Evolutionary conservation across 2,113 vertebrate genomes (phyloP).

Genomic region (Zosterops pallidus): DNA sequence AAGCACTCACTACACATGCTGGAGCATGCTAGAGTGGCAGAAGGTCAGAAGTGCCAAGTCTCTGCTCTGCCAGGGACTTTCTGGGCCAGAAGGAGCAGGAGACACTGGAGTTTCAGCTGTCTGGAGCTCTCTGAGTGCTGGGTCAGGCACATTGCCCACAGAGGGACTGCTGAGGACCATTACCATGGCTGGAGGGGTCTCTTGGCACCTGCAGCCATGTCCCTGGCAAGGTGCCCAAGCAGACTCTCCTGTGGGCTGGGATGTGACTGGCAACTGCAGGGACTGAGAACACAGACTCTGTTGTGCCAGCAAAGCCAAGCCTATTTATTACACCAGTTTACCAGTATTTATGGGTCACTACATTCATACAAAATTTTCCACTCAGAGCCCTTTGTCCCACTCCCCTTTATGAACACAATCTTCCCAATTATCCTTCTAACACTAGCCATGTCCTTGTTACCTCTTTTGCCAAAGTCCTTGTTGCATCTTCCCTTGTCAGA

Average conservation of each 20-base stretch:
- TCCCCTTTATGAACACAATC: background rate
- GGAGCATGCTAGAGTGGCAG: background rate
- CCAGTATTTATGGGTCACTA: background rate
- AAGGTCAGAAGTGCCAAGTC: background rate
- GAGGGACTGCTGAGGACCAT: accelerated
- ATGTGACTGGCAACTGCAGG: background rate
- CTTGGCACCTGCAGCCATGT: background rate
- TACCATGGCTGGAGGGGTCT: background rate
- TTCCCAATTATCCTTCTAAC: background rate
- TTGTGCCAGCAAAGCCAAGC: background rate
- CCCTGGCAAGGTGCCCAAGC: background rate
- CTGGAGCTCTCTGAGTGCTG: background rate
- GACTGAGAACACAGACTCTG: background rate
- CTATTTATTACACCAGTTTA: background rate
- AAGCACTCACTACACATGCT: background rate
- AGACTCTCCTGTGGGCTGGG: background rate
- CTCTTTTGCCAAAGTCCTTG: background rate
- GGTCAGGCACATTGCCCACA: background rate
- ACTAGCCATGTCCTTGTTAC: background rate
- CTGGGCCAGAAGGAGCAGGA: background rate
- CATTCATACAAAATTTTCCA: background rate
- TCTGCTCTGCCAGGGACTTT: background rate
- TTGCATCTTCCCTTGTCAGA: background rate
- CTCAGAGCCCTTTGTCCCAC: background rate
- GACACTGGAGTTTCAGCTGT: background rate